Conservation (phyloP, 2,797 vertebrate genomes). For the Alcedo atthis region DNA sequence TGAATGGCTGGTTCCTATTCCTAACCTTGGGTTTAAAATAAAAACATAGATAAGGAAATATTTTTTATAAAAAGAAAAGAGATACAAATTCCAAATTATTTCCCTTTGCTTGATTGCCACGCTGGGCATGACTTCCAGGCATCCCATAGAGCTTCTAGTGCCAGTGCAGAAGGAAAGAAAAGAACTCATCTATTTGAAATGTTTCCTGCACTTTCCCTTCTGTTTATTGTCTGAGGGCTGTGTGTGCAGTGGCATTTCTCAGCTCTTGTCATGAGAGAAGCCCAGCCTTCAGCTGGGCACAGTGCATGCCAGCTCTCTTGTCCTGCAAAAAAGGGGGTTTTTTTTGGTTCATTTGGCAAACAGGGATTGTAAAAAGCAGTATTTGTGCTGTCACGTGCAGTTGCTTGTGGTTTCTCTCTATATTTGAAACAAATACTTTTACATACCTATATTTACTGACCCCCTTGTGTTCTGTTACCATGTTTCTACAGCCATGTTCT, state of each 20-base stretch:
- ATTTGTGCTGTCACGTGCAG: neutral
- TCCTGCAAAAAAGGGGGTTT: neutral
- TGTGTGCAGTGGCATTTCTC: neutral
- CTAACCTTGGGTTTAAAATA: neutral
- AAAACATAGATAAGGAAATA: neutral
- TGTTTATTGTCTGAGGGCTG: neutral
- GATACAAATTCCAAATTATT: neutral
- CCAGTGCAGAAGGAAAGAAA: neutral
- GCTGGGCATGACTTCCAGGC: neutral
- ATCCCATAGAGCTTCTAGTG: neutral
- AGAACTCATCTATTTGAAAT: neutral
- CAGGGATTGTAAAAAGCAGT: neutral
- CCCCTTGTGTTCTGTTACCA: neutral
- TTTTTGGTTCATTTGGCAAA: slow-evolving; percentile 1
- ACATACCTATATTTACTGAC: neutral
- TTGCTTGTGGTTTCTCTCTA: neutral
- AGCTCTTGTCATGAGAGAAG: neutral
- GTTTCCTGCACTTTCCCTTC: neutral
- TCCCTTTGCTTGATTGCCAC: neutral
- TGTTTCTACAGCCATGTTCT: neutral
- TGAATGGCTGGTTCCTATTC: neutral
- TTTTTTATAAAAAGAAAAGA: neutral
- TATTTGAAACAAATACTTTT: neutral
- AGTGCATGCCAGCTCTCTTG: neutral
- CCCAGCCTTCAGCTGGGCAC: neutral